These are phyloP conservation scores for Platysteira castanea DNA, from an alignment of 2,113 vertebrate genomes.

Conservation along the genomic window DNA sequence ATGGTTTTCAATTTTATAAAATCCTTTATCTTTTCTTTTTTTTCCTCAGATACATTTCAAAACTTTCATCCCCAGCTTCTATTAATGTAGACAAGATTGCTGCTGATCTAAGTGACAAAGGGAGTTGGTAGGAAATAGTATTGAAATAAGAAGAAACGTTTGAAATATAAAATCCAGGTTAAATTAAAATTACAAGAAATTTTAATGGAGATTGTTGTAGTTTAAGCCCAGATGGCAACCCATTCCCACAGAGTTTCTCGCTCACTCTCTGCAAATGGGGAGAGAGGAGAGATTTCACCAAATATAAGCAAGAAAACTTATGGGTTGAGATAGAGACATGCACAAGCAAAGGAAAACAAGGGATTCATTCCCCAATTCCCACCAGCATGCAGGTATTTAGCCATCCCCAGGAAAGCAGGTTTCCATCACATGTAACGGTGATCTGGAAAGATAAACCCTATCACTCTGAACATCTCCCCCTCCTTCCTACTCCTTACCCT, in stretches of 20 bases:
- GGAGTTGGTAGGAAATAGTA: not conserved
- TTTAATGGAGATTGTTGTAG: not conserved
- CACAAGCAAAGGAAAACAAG: not conserved
- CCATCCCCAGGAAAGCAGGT: not conserved
- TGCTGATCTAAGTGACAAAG: not conserved
- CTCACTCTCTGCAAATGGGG: not conserved
- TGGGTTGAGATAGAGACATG: not conserved
- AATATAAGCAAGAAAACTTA: not conserved
- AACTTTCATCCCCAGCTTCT: not conserved
- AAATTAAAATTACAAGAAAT: not conserved
- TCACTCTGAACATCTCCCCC: accelerated
- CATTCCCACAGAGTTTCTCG: accelerated
- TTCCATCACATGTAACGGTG: accelerated
- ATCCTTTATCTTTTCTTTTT: not conserved
- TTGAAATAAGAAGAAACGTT: not conserved
- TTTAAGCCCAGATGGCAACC: not conserved
- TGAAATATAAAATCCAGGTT: not conserved
- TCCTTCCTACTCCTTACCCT: not conserved
- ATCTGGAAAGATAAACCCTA: not conserved
- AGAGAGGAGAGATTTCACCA: not conserved
- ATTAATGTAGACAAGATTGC: not conserved
- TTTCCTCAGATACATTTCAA: not conserved
- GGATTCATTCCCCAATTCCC: not conserved
- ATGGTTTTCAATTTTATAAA: not conserved
- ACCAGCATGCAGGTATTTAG: not conserved